Conservation (phyloP, 2,797 vertebrate genomes). For the Phyllotis vaccarum region DNA sequence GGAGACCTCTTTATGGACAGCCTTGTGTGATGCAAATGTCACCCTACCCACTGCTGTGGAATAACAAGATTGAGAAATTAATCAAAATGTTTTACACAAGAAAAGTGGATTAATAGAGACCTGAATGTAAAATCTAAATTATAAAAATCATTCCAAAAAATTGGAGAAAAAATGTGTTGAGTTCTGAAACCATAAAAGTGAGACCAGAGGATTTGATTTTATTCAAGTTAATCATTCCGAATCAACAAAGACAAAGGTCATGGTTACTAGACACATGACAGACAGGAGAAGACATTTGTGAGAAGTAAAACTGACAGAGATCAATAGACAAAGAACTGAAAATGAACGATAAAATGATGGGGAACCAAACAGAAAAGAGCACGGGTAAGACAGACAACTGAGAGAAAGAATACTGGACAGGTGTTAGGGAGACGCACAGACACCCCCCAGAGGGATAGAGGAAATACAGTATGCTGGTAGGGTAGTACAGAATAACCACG, state of each 20-base stretch:
- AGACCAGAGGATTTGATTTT: slow-evolving; percentile 40
- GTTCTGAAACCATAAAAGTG: neutral
- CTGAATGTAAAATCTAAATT: slow-evolving; percentile 31
- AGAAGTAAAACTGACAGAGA: neutral
- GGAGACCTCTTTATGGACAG: neutral
- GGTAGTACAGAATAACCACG: neutral
- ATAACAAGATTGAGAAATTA: neutral
- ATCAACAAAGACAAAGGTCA: slow-evolving; percentile 27
- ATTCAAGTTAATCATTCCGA: slow-evolving; percentile 20
- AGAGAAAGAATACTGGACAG: neutral
- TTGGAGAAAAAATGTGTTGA: neutral
- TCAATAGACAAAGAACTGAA: slow-evolving; percentile 1
- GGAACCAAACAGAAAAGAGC: neutral
- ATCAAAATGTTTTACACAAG: neutral
- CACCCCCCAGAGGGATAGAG: neutral
- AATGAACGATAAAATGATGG: neutral
- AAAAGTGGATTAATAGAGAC: neutral
- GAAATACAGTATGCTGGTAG: neutral
- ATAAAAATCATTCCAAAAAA: neutral
- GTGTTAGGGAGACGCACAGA: neutral
- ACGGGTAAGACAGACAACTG: neutral
- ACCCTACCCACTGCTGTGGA: neutral
- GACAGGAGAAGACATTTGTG: neutral
- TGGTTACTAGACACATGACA: neutral
- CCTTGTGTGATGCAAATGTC: neutral